These are phyloP conservation scores for Anneissia japonica DNA, from an alignment of 35 echinoderm and acorn worm genomes.

Conservation along the genomic window DNA sequence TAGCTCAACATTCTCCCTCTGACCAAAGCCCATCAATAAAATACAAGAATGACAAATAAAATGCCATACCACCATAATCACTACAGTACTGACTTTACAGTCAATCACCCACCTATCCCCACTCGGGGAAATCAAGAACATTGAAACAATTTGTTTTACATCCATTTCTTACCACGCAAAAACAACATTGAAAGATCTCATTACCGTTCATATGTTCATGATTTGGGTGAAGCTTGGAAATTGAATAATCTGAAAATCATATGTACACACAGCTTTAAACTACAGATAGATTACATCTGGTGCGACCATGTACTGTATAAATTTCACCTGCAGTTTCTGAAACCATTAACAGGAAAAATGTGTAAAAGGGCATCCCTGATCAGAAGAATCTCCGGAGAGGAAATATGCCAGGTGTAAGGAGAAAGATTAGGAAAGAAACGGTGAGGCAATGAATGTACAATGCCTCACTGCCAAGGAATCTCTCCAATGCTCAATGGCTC, in stretches of 20 bases:
- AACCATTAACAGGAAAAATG: not conserved
- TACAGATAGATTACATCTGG: not conserved
- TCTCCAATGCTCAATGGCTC: too few species aligned
- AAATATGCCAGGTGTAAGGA: not conserved
- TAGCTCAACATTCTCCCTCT: not conserved
- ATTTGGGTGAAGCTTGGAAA: not conserved
- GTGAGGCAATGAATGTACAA: too few species aligned
- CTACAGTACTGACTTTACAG: too few species aligned
- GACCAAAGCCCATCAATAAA: not conserved
- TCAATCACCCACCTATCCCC: not conserved
- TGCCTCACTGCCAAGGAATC: too few species aligned
- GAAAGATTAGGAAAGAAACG: too few species aligned
- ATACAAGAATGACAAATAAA: not conserved
- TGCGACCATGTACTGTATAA: not conserved
- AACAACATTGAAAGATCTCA: not conserved
- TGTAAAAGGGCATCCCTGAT: not conserved
- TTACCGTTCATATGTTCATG: not conserved
- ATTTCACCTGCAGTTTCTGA: not conserved
- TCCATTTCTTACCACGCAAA: not conserved
- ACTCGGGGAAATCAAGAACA: not conserved
- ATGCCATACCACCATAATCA: not conserved
- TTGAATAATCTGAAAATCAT: not conserved
- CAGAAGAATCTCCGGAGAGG: not conserved
- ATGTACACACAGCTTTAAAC: not conserved
- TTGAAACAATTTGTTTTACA: not conserved